Base-by-base conservation (phyloP, 2,113 vertebrate species). In the Microtus ochrogaster region DNA sequence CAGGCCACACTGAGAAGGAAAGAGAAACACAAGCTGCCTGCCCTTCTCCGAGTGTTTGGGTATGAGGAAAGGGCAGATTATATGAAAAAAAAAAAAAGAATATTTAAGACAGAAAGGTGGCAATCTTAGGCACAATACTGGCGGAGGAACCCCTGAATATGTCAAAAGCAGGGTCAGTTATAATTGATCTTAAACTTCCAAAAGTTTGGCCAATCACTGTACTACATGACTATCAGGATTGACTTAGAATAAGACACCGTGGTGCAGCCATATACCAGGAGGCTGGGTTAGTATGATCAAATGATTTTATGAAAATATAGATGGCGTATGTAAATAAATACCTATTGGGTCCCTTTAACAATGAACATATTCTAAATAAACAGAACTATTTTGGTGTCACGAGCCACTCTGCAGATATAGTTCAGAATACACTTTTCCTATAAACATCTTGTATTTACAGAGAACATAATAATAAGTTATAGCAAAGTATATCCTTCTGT, bases 371-470 rank as follows among this genome's bases (percentile, higher is more conserved):
- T 98, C 98, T 98, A 98, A 98, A 98, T 97, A 98, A 98, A 98
- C 97, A 98, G 94, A 98, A 98, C 97, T 97, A 98, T 98, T 98
- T 98, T 97, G 97, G 95, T 97, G 98, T 97, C 96, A 95, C 96
- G 98, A 98, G 98, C 98, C 98, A 89, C 97, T 98, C 97, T 96
- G 94, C 96, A 96, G 96, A 97, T 96, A 98, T 94, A 98, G 98
- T 97, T 98, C 97, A 97, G 98, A 97, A 98, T 98, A 98, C 97
- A 92, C 94, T 98, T 98, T 98, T 98, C 98, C 98, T 98, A 98
- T 98, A 99, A 96, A 99, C 98, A 98, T 98, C 98, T 99, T 98
- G 97, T 99, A 99, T 99, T 98, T 99, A 99, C 98, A 99, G 97
- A 98, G 97, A 98, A 98, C 97, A 98, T 98, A 98, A 98, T 93